phyloP scores from a whole-genome alignment of 2,113 vertebrate genomes.

The Todiramphus chloris region DNA sequence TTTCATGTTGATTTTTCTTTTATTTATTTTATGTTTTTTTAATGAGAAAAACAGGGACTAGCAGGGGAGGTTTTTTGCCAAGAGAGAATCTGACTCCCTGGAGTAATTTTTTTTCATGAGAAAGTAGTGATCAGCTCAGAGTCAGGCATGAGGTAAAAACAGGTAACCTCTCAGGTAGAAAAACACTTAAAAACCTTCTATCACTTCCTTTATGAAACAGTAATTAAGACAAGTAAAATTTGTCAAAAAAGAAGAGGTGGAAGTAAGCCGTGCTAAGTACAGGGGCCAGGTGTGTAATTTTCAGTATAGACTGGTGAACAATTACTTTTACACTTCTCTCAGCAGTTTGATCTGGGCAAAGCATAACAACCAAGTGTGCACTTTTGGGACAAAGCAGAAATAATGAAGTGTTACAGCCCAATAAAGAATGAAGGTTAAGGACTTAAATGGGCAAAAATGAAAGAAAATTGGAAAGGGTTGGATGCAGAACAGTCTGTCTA shows the following conservation, averaged over 20 bases:
- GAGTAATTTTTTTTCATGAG: background rate
- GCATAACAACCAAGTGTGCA: background rate
- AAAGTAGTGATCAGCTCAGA: background rate
- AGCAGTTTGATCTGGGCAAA: background rate
- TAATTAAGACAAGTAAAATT: background rate
- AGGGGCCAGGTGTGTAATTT: background rate
- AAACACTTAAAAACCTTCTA: background rate
- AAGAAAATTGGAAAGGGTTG: background rate
- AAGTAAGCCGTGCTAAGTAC: background rate
- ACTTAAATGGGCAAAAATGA: conserved; percentile 12
- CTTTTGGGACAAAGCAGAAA: background rate
- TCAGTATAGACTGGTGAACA: background rate
- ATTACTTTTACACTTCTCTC: background rate
- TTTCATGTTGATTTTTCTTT: background rate
- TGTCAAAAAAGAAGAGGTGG: background rate
- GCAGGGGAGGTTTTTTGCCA: background rate
- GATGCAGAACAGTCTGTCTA: background rate
- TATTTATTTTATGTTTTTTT: background rate
- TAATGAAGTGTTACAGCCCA: conserved; percentile 44
- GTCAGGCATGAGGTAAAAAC: background rate
- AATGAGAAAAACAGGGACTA: background rate
- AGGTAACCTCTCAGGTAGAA: background rate
- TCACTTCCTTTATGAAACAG: background rate
- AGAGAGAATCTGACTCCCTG: background rate
- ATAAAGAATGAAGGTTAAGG: conserved; percentile 2